Percentiles rank a stretch among this genome's conserved stretches.
Evolutionary conservation across 2,888 invertebrate species (phyloP).

Genomic region (Oscheius myriophilus): DNA sequence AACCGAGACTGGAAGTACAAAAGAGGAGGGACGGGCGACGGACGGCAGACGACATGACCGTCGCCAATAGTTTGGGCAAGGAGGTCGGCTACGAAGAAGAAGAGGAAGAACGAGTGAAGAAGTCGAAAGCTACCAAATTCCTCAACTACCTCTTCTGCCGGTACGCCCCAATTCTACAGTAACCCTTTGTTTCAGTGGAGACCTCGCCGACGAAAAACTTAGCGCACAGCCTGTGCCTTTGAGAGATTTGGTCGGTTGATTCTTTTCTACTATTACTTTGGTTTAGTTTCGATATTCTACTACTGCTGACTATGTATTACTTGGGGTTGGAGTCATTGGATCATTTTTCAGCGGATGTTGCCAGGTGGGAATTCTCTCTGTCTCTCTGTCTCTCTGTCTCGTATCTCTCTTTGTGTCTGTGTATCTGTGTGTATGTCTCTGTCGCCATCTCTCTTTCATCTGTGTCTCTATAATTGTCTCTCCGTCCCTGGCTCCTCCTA

Average conservation of each 20-base stretch:
- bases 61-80: too few species aligned
- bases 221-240: slow-evolving; percentile 50
- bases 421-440: too few species aligned
- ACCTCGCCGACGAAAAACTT: slow-evolving; percentile 49
- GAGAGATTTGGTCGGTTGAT: slow-evolving; percentile 42
- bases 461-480: too few species aligned
- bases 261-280: background rate
- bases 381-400: background rate
- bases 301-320: slow-evolving; percentile 31
- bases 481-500: too few species aligned
- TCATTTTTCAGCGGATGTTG: slow-evolving; percentile 29
- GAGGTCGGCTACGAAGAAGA: background rate
- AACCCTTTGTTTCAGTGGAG: slow-evolving; percentile 33
- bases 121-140: slow-evolving; percentile 11
- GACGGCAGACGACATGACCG: too few species aligned
- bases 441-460: too few species aligned
- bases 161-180: background rate
- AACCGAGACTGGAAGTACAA: too few species aligned
- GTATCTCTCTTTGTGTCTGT: too few species aligned
- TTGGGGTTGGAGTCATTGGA: slow-evolving; percentile 35
- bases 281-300: slow-evolving; percentile 47
- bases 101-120: slow-evolving; percentile 7
- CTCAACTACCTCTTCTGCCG: slow-evolving; percentile 28
- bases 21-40: too few species aligned
- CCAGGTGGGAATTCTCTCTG: slow-evolving; percentile 8